Base-by-base conservation (phyloP, 2,888 invertebrate species). In the Epinotia bilunana region DNA sequence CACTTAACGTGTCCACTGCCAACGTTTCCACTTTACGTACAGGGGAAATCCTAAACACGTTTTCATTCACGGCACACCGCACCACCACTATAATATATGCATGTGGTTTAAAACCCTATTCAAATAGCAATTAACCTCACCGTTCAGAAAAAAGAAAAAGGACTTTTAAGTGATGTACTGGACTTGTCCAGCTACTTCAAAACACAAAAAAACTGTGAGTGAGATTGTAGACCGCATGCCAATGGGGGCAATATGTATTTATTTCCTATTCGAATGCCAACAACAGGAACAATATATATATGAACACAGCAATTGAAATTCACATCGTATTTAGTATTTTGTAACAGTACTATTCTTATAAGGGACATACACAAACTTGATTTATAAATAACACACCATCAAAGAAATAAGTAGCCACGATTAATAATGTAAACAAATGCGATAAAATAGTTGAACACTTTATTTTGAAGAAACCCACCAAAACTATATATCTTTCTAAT, bases 401-500 rank as follows among this genome's bases (percentile, higher is more conserved):
- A 73, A 67, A 16, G 55, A 65, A 65, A 70, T 76, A 76, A 76
- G 76, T 76, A 76, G 76, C 76, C 12, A 74, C 70, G 65, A 76
- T 73, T 73, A 76, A 76, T 73, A 73, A 71, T 73, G 73, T 76
- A 73, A 70, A 73, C 71, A 76, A 74, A 76, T 57, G 72, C 70
- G 72, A 70, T 73, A 69, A 76, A 73, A 76, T 72, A 73, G 77
- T 71, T 72, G 67, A 74, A 77, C 77, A 74, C 61, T 75, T 75
- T 74, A 76, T 80, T 76, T 72, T 77, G 80, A 82, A 82, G 81
- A 82, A 82, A 81, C 79, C 81, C 78, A 80, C 78, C 78, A 77
- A 79, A 80, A 82, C 80, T 80, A 86, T 87, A 86, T 84, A 87
- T 85, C 83, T 84, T 60, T 60, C 55, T 77, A 72, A 72, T 72